Percentiles rank a stretch among this genome's conserved stretches.
Evolutionary conservation across 2,888 invertebrate species (phyloP).

Genomic region (Drosophila borborema): DNA sequence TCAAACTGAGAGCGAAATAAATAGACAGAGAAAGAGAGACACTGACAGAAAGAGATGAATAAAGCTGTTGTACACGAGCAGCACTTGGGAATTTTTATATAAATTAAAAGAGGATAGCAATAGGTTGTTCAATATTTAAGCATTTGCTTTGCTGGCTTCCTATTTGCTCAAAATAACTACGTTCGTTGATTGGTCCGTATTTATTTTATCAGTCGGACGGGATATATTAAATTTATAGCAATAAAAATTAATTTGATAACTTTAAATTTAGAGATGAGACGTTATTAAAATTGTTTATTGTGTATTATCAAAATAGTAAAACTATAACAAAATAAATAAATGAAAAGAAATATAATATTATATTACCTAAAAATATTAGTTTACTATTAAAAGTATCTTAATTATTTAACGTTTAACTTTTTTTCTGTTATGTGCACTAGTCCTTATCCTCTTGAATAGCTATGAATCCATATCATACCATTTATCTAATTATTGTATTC

Average conservation of each 20-base stretch:
- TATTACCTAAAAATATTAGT: too few relatives aligned
- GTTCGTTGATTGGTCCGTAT: constrained; percentile 38
- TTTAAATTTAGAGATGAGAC: too few relatives aligned
- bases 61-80: background rate
- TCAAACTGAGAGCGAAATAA: constrained; percentile 10
- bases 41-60: constrained; percentile 15
- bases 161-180: constrained; percentile 38
- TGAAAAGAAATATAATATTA: too few relatives aligned
- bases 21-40: constrained; percentile 18
- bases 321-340: too few relatives aligned
- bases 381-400: too few relatives aligned
- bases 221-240: constrained; percentile 18
- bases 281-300: too few relatives aligned
- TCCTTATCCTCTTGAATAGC: too few relatives aligned
- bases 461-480: too few relatives aligned
- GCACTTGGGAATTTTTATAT: background rate
- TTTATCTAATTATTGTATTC: too few relatives aligned
- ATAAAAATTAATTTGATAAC: background rate
- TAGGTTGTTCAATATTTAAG: constrained; percentile 16
- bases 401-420: too few relatives aligned
- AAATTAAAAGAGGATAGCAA: constrained; percentile 31
- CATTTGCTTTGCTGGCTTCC: constrained; percentile 28
- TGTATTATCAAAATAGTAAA: too few relatives aligned
- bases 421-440: too few relatives aligned
- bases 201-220: constrained; percentile 31